Evolutionary conservation across 2,888 invertebrate species (phyloP).

Genomic region (Linhomoeus sp.): DNA sequence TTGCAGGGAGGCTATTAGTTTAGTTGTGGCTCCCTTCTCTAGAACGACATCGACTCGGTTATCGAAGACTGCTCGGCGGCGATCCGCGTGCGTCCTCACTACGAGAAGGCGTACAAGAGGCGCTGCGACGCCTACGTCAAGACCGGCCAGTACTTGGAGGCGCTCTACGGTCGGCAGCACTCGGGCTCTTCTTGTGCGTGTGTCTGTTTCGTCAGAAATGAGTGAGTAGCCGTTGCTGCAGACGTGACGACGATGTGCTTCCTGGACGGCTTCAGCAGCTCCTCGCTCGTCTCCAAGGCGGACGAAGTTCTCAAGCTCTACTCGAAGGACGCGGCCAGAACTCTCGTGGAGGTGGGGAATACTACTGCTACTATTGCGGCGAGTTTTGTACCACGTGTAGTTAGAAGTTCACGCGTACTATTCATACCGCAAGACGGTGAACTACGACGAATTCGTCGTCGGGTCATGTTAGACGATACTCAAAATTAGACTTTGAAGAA

Average conservation of each 20-base stretch:
- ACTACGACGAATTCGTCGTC: too few relatives aligned
- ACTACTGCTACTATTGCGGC: too few relatives aligned
- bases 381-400: too few relatives aligned
- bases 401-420: too few relatives aligned
- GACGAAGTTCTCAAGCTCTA: conserved; percentile 59
- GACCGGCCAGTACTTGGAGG: not conserved
- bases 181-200: too few relatives aligned
- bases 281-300: conserved; percentile 55
- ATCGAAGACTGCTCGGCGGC: conserved; percentile 69
- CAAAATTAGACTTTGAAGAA: too few relatives aligned
- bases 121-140: conserved; percentile 29
- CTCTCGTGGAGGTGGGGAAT: too few relatives aligned
- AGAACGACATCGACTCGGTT: conserved; percentile 42
- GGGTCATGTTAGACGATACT: too few relatives aligned
- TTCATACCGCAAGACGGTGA: too few relatives aligned
- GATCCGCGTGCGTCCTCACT: conserved; percentile 58
- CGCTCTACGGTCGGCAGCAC: not conserved
- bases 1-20: too few relatives aligned
- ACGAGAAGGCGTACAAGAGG: conserved; percentile 64
- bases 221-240: conserved; percentile 8
- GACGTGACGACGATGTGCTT: conserved; percentile 82
- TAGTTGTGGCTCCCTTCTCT: too few relatives aligned
- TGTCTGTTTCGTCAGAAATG: too few relatives aligned
- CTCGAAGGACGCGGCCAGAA: not conserved
- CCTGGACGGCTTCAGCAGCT: conserved; percentile 65